Percentiles rank a stretch among this genome's conserved stretches.
phyloP scores from a whole-genome alignment of 2,113 vertebrate genomes.

The Oxyura jamaicensis region DNA sequence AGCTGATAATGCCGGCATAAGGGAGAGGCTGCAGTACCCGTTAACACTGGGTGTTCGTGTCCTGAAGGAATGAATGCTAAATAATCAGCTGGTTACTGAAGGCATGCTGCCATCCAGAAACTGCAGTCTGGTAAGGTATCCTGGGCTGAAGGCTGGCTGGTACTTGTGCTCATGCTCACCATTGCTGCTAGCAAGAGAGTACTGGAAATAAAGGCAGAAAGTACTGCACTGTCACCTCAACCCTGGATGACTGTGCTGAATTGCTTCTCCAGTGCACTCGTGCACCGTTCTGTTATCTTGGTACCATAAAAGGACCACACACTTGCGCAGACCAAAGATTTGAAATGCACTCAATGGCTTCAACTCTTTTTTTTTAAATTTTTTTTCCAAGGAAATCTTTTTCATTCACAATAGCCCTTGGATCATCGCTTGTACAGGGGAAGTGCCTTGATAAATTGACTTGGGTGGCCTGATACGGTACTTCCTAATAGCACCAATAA shows the following conservation, averaged over 20 bases:
- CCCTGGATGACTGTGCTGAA: accelerated
- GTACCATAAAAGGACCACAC: background rate
- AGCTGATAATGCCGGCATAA: accelerated
- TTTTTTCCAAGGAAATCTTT: background rate
- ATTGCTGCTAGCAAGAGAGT: accelerated
- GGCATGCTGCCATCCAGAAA: accelerated
- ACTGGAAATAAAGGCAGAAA: accelerated
- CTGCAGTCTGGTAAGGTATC: background rate
- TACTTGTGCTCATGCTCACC: accelerated
- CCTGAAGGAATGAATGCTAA: background rate
- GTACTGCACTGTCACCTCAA: accelerated
- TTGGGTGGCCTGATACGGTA: accelerated
- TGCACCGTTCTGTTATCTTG: too few species aligned
- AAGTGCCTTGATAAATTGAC: background rate
- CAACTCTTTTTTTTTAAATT: accelerated
- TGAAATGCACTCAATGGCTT: background rate
- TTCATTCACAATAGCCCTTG: background rate
- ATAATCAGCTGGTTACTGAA: background rate
- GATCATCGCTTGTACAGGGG: background rate
- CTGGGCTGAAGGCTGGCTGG: background rate
- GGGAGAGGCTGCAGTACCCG: accelerated
- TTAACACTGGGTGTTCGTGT: too few species aligned
- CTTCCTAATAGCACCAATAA: background rate
- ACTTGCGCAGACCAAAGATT: background rate
- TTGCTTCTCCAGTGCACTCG: accelerated